Conservation (phyloP, 2,888 invertebrate genomes). For the Drosophila lutescens region DNA sequence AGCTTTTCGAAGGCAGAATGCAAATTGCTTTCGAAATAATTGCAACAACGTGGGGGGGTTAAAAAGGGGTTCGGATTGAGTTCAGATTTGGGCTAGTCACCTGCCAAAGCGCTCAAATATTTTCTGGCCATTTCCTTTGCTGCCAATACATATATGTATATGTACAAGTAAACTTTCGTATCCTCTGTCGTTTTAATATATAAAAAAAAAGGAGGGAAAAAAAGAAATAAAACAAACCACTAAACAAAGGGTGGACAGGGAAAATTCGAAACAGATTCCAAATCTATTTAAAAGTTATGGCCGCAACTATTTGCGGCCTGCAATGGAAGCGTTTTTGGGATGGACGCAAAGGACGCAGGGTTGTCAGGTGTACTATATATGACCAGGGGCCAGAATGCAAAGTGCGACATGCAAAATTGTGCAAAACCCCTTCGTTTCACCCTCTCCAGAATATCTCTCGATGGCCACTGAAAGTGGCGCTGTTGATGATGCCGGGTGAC, state of each 20-base stretch:
- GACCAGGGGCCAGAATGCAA: slow-evolving; percentile 47
- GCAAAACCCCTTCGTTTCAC: not conserved
- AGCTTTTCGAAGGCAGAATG: slow-evolving; percentile 20
- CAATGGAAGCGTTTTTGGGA: not conserved
- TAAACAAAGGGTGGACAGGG: slow-evolving; percentile 13
- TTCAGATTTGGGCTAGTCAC: slow-evolving; percentile 15
- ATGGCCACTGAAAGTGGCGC: slow-evolving; percentile 53
- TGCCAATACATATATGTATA: not conserved
- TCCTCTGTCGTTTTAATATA: slow-evolving; percentile 1
- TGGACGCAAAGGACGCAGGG: not conserved
- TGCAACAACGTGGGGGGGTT: slow-evolving; percentile 13
- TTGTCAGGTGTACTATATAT: slow-evolving; percentile 6
- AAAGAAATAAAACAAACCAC: slow-evolving; percentile 15
- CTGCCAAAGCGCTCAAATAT: slow-evolving; percentile 31
- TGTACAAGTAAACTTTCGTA: not conserved
- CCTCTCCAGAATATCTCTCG: slow-evolving; percentile 18
- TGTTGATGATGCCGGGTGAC: slow-evolving; percentile 65
- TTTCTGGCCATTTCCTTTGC: slow-evolving; percentile 13
- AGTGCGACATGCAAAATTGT: slow-evolving; percentile 41
- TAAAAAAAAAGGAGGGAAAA: not conserved
- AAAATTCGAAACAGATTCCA: slow-evolving; percentile 62
- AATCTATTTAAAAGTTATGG: slow-evolving; percentile 67
- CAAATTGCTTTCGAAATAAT: slow-evolving; percentile 44
- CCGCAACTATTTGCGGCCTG: slow-evolving; percentile 61
- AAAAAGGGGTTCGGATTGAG: not conserved